These are phyloP conservation scores for Drosophila lowei DNA, from an alignment of 1,140 invertebrate species.

Conservation along the genomic window DNA sequence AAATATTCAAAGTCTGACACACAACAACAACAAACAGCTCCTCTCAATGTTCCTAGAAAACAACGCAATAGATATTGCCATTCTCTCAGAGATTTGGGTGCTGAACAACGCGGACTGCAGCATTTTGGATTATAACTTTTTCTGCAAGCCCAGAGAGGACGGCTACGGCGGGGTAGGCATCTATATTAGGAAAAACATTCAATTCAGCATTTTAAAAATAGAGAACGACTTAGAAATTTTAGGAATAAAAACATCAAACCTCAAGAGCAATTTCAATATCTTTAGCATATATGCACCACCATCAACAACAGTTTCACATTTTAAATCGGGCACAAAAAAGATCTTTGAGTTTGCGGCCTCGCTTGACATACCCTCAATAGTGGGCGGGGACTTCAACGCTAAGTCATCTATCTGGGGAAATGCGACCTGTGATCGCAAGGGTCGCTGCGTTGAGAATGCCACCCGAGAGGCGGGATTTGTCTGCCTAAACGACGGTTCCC, in stretches of 20 bases:
- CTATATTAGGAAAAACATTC: neutral
- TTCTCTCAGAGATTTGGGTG: neutral
- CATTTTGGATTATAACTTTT: neutral
- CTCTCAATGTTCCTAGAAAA: neutral
- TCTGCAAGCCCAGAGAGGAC: neutral
- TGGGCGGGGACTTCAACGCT: neutral
- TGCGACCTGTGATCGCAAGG: no score
- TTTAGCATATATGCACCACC: neutral
- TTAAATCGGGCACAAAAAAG: neutral
- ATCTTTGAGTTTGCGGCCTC: neutral
- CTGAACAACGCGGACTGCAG: neutral
- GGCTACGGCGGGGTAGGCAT: neutral
- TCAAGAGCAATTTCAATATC: neutral
- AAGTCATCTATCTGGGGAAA: no score
- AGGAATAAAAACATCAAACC: neutral
- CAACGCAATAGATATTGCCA: neutral
- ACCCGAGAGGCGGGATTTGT: no score
- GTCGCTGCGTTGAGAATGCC: no score
- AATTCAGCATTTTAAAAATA: neutral
- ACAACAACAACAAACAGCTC: neutral
- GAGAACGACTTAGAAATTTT: neutral
- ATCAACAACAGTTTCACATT: neutral
- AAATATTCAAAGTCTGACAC: neutral
- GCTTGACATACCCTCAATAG: neutral
- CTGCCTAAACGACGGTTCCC: conserved; percentile 3